Evolutionary conservation across 2,113 vertebrate species (phyloP).

Genomic region (Carlito syrichta): DNA sequence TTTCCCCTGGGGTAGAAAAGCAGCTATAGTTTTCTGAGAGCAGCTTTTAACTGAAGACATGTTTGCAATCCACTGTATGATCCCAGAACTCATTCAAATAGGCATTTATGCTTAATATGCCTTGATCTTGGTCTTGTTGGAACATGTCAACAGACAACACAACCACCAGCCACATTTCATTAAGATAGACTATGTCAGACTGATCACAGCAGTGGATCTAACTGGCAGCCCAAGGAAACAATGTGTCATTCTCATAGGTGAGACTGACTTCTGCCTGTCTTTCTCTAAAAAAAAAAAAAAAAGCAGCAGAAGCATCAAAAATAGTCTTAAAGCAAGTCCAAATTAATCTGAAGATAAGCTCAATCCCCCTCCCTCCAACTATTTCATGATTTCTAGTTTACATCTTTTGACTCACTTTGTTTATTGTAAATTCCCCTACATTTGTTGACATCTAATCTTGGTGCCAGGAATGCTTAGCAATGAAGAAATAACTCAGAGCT

Average conservation of each 20-base stretch:
- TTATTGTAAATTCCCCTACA: not conserved
- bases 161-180: constrained; percentile 4
- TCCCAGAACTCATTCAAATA: constrained; percentile 34
- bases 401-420: not conserved
- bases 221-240: not conserved
- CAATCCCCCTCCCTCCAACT: not conserved
- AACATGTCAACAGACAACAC: constrained; percentile 34
- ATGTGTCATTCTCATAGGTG: not conserved
- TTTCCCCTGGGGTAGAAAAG: not conserved
- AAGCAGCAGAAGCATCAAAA: not conserved
- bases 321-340: not conserved
- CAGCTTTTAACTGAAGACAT: constrained; percentile 46
- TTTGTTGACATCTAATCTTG: not conserved
- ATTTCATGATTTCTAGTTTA: not conserved
- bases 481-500: not conserved
- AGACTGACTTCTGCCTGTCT: not conserved
- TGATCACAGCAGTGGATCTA: not conserved
- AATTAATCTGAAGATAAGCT: not conserved
- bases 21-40: not conserved
- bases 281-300: not conserved
- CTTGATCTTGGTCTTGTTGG: constrained; percentile 40
- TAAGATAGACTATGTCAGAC: not conserved
- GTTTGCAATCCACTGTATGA: constrained; percentile 32
- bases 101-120: not conserved
- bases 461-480: not conserved